Conservation (phyloP, 2,113 vertebrate species). For the Oxygymnocypris stewartii region DNA sequence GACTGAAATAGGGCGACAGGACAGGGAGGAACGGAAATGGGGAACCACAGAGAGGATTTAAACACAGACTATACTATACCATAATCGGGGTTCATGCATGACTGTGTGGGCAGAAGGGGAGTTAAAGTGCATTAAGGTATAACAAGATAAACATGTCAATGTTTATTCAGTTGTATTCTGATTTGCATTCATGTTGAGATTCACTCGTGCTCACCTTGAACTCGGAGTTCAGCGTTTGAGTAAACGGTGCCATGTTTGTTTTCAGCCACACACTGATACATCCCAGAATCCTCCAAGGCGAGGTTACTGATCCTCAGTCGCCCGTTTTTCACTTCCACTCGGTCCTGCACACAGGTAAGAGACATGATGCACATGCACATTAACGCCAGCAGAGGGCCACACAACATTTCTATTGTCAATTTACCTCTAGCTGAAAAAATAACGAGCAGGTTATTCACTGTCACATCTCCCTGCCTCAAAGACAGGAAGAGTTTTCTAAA, state of each 20-base stretch:
- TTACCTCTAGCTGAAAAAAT: background rate
- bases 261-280: slow-evolving; percentile 99
- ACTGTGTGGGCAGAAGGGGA: background rate
- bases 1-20: slow-evolving; percentile 69
- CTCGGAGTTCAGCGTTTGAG: slow-evolving; percentile 89
- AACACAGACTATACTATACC: background rate
- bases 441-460: slow-evolving; percentile 8
- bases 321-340: slow-evolving; percentile 83
- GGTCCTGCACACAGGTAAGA: slow-evolving; percentile 75
- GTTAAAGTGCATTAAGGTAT: slow-evolving; percentile 8
- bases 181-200: background rate
- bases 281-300: slow-evolving; percentile 92
- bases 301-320: slow-evolving; percentile 87
- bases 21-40: background rate
- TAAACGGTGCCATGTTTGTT: slow-evolving; percentile 97
- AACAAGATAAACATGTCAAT: slow-evolving; percentile 9
- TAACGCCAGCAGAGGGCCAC: slow-evolving; percentile 21
- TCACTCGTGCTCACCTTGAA: slow-evolving; percentile 83
- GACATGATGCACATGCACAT: background rate
- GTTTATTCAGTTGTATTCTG: background rate
- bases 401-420: background rate
- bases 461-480: background rate
- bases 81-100: background rate
- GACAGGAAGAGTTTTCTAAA: slow-evolving; percentile 15
- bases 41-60: slow-evolving; percentile 16